Evolutionary conservation across 2,113 vertebrate genomes (phyloP).

Genomic region (Tragelaphus buxtoni): DNA sequence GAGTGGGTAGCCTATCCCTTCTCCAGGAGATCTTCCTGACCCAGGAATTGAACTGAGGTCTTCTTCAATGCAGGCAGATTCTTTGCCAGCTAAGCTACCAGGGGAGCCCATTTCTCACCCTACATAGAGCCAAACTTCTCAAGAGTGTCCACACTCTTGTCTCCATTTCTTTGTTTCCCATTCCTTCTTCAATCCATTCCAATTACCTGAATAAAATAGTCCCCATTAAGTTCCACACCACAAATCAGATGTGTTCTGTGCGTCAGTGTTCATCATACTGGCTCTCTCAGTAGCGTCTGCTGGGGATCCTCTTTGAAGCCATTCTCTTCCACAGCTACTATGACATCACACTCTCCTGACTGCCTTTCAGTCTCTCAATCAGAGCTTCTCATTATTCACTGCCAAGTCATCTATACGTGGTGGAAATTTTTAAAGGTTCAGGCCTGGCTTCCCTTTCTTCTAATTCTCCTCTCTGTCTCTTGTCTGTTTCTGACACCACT

Average conservation of each 20-base stretch:
- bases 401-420: neutral
- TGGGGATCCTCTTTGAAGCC: neutral
- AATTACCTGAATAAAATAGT: neutral
- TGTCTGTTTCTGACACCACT: neutral
- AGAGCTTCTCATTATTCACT: neutral
- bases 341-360: neutral
- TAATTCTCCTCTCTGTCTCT: neutral
- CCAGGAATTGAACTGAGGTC: neutral
- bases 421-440: neutral
- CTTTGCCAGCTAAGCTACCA: neutral
- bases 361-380: neutral
- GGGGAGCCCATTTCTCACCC: neutral
- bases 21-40: neutral
- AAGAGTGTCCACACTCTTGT: neutral
- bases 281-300: neutral
- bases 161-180: neutral
- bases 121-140: neutral
- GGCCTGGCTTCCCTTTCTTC: neutral
- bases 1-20: neutral
- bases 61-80: neutral
- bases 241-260: neutral
- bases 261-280: neutral
- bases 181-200: neutral
- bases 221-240: neutral
- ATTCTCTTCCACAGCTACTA: neutral